Evolutionary conservation across 2,888 invertebrate genomes (phyloP), one percentile per base, ranked within the genome.

Genomic region (Nycteola revayana): DNA sequence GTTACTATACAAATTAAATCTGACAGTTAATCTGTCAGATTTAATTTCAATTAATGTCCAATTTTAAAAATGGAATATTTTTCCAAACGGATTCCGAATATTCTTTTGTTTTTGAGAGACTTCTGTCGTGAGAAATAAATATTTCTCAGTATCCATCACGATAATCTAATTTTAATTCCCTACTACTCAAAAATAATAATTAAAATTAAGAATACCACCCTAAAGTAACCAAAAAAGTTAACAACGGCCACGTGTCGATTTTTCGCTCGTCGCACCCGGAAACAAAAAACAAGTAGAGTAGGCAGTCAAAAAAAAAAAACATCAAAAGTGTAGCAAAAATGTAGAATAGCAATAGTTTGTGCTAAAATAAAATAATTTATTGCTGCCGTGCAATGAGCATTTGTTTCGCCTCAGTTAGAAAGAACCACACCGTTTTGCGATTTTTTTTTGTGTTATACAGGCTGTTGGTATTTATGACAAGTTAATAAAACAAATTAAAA

Each of bases 191-290:
- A n/a, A n/a, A 14, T 3, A 14, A 14, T 14, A 14, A 44, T 34
- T 34, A 32, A 36, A 14, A 44, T 34, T 34, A 32, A 36, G 28
- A 37, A 26, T 2, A 5, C 5, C 24, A 32, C 44, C 37, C 44
- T 35, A 37, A 40, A 47, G 33, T 52, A 46, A 32, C 35, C 9
- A 10, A 27, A 38, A 50, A 55, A 48, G 47, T 55, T 72, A 77
- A 75, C 72, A 67, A 64, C 60, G 28, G 76, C 71, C 83, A 84
- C 83, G 80, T 83, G 82, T 75, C 81, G 54, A 14, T 69, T 72
- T 75, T 67, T 66, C 67, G 68, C 58, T 56, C 37, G 53, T 56
- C 60, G 56, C 54, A 58, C 46, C 69, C 72, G 70, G 68, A 74
- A 73, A 59, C 67, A 75, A 79, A 79, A 80, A 79, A 75, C 62